These are phyloP conservation scores for Corythornis vintsioides DNA, from an alignment of 2,113 vertebrate species.

Conservation along the genomic window DNA sequence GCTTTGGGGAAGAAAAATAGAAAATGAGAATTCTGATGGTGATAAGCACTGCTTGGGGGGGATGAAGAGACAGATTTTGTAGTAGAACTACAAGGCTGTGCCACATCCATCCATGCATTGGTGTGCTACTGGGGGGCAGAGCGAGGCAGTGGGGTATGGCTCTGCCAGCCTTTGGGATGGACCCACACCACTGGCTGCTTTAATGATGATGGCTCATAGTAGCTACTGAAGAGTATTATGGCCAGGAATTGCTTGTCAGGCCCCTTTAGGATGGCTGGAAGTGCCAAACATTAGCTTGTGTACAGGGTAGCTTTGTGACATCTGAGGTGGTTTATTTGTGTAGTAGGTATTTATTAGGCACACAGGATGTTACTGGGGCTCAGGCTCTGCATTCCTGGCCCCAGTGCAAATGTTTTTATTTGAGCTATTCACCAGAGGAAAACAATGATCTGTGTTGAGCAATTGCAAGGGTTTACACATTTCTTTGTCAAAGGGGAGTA, in stretches of 20 bases:
- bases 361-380: not conserved
- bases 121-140: not conserved
- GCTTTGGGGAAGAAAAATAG: not conserved
- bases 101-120: fast-evolving
- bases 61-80: not conserved
- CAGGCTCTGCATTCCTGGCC: not conserved
- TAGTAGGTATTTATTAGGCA: not conserved
- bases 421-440: not conserved
- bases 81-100: not conserved
- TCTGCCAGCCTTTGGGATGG: not conserved
- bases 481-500: not conserved
- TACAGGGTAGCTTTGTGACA: fast-evolving
- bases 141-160: not conserved
- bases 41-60: too few relatives aligned
- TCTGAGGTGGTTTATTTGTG: not conserved
- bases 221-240: not conserved
- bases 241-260: not conserved
- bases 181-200: not conserved
- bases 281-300: not conserved
- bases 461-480: not conserved
- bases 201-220: not conserved
- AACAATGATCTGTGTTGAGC: not conserved
- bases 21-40: not conserved
- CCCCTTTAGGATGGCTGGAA: not conserved
- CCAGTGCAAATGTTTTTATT: not conserved